Percentiles rank a stretch among this genome's conserved stretches.
Conservation (phyloP, 2,113 vertebrate genomes). For the Cheilinus undulatus region DNA sequence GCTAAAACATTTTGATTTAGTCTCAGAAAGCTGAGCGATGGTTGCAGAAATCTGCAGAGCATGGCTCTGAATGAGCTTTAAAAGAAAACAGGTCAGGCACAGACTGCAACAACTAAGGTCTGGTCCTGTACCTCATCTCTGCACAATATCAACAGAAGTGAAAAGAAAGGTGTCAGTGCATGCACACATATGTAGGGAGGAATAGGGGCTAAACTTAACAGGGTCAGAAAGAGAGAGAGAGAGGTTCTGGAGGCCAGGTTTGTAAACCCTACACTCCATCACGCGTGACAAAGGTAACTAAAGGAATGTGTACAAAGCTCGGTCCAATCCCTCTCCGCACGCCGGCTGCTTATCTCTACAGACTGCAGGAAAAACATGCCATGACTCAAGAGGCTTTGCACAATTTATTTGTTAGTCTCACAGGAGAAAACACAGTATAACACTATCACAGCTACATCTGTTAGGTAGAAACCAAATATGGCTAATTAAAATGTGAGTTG, state of each 20-base stretch:
- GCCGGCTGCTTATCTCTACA: conserved; percentile 53
- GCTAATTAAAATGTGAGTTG: conserved; percentile 6
- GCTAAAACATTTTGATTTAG: conserved; percentile 67
- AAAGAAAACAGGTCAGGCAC: conserved; percentile 69
- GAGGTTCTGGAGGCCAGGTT: conserved; percentile 66
- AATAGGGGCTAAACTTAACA: conserved; percentile 53
- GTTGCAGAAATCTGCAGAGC: conserved; percentile 50
- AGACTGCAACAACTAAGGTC: conserved; percentile 63
- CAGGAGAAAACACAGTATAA: conserved; percentile 6
- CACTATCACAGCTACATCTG: conserved; percentile 21
- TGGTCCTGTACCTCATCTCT: conserved; percentile 69
- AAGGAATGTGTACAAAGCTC: conserved; percentile 69
- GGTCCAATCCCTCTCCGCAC: conserved; percentile 41
- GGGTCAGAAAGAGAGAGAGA: conserved; percentile 65
- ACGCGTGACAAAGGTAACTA: conserved; percentile 76
- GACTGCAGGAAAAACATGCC: conserved; percentile 51
- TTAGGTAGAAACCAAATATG: conserved; percentile 5
- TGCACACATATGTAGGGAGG: conserved; percentile 14
- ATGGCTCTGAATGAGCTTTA: conserved; percentile 37
- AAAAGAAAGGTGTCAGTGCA: conserved; percentile 48
- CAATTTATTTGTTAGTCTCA: conserved; percentile 45
- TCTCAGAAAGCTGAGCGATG: conserved; percentile 41
- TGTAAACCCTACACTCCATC: conserved; percentile 75
- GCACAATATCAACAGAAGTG: conserved; percentile 67
- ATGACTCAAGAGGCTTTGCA: conserved; percentile 40